Percentiles rank a stretch among this genome's conserved stretches.
These are phyloP conservation scores for Melipona bicolor DNA, from an alignment of 2,888 invertebrate species.

Conservation along the genomic window DNA sequence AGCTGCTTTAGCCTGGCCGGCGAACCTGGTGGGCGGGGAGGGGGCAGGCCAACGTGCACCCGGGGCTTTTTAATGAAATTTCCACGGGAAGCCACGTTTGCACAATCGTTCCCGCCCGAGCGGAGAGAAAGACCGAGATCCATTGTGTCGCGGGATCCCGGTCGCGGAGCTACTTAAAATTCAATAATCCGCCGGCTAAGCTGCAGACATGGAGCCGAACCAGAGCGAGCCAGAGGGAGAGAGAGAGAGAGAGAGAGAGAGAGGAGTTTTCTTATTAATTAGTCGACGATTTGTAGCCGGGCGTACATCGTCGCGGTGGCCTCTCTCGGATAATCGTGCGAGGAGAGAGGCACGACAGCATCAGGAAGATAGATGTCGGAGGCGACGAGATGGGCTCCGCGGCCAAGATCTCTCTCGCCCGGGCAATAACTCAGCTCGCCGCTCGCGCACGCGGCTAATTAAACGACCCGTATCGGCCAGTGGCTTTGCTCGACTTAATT, in stretches of 20 bases:
- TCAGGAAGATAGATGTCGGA: slow-evolving; percentile 37
- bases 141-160: slow-evolving; percentile 34
- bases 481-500: slow-evolving; percentile 75
- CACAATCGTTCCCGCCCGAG: slow-evolving; percentile 44
- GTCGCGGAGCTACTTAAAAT: slow-evolving; percentile 29
- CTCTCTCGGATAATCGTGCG: background rate
- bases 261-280: slow-evolving; percentile 48
- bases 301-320: background rate
- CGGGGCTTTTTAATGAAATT: slow-evolving; percentile 51
- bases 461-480: slow-evolving; percentile 71
- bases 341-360: slow-evolving; percentile 25
- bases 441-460: slow-evolving; percentile 58
- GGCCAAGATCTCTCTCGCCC: slow-evolving; percentile 12
- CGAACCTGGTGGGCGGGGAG: background rate
- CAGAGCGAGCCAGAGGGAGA: background rate
- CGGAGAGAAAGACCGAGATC: slow-evolving; percentile 7
- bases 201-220: background rate
- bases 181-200: slow-evolving; percentile 33
- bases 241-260: too few relatives aligned
- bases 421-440: slow-evolving; percentile 39
- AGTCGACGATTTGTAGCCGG: slow-evolving; percentile 25
- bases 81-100: slow-evolving; percentile 47
- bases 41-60: background rate
- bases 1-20: slow-evolving; percentile 30
- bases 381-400: background rate